Base-by-base conservation (phyloP, 2,797 vertebrate genomes). In the Pangasius djambal region DNA sequence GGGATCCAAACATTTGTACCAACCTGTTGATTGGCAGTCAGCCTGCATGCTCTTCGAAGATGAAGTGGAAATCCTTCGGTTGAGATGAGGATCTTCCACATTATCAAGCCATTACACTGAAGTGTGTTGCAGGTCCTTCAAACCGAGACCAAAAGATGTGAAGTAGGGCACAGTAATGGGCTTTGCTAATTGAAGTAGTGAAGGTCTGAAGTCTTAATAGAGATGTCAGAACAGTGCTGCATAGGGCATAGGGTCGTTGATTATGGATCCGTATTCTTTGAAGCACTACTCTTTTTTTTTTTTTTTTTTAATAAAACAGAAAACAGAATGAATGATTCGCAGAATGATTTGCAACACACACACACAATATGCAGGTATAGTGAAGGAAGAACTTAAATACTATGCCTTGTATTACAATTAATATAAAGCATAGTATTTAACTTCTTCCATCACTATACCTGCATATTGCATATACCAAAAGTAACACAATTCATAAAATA, bases 91-190 rank as follows among this genome's bases (percentile, higher is more conserved):
- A 89, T 85, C 88, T 87, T 89, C 63, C 15, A 86, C 48, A 92
- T 94, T 95, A 94, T 93, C 93, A 93, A 93, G 87, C 92, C 95
- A 95, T 96, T 94, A 95, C 86, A 92, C 72, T 92, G 70, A 89
- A 95, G 94, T 90, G 90, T 77, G 88, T 89, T 88, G 83, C 70
- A 85, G 63, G 90, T 90, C 89, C 93, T 94, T 93, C 88, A 93
- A 92, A 93, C 79, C 57, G 85, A 81, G 88, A 83, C 84, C 34
- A 90, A 57, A 25, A 84, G 83, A 84, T 92, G 89, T 92, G 90
- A 88, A 93, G 87, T 92, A 92, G 92, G 89, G 92, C 89, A 93
- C 86, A 13, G 74, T 90, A 93, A 91, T 90, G 87, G 70, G 77
- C 81, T 84, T 91, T 89, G 86, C 79, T 91, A 90, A 91, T 88